These are phyloP conservation scores for Agrypnus murinus DNA, from an alignment of 2,888 invertebrate species.

Conservation along the genomic window DNA sequence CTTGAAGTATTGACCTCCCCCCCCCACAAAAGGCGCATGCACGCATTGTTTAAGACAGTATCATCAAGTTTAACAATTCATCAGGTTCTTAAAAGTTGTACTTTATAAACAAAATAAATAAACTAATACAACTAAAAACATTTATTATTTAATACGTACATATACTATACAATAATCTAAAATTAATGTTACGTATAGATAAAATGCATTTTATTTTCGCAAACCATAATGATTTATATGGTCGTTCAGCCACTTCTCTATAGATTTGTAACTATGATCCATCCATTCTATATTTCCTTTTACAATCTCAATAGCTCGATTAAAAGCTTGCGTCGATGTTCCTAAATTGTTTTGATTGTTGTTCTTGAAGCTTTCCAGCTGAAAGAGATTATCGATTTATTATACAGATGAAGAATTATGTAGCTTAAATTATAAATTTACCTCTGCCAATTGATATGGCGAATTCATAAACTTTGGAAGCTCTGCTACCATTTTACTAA, in stretches of 20 bases:
- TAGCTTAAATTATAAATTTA: slow-evolving; percentile 54
- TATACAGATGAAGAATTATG: too few species aligned
- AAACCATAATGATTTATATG: slow-evolving; percentile 4
- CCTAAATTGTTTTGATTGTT: slow-evolving; percentile 70
- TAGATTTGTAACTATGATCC: slow-evolving; percentile 71
- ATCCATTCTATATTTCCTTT: slow-evolving; percentile 76
- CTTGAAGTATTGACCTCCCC: too few species aligned
- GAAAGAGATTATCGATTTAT: slow-evolving; percentile 47
- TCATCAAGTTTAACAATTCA: too few species aligned
- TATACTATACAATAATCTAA: neutral
- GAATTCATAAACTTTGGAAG: slow-evolving; percentile 74
- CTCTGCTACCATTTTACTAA: slow-evolving; percentile 73
- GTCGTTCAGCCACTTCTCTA: slow-evolving; percentile 58
- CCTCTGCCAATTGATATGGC: slow-evolving; percentile 67
- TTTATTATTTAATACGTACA: neutral
- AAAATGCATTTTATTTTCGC: neutral
- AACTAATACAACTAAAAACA: too few species aligned
- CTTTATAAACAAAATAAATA: too few species aligned
- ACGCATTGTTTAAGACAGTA: too few species aligned
- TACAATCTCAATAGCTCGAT: slow-evolving; percentile 74
- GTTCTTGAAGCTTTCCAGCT: slow-evolving; percentile 70
- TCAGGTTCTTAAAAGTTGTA: too few species aligned
- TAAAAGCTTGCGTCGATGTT: slow-evolving; percentile 72
- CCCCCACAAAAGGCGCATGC: too few species aligned
- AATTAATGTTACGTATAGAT: neutral